Evolutionary conservation across 2,113 vertebrate genomes (phyloP).

Genomic region (Oophaga pumilio): DNA sequence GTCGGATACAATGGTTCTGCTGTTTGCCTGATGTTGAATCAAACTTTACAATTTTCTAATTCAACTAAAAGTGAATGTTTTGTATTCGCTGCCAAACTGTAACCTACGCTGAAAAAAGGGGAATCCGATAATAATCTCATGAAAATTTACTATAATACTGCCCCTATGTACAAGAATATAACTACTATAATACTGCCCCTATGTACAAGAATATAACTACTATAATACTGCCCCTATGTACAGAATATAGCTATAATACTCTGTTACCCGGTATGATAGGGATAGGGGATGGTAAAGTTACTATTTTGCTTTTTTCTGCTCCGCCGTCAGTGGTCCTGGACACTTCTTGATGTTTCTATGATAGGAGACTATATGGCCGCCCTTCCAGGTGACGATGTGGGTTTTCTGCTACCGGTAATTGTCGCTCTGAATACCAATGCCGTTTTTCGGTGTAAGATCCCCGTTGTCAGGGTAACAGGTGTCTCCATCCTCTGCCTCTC

Average conservation of each 20-base stretch:
- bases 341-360: neutral
- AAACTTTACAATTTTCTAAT: neutral
- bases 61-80: neutral
- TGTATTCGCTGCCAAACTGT: neutral
- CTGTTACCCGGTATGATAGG: too few species aligned
- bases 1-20: neutral
- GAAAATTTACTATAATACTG: conserved; percentile 2
- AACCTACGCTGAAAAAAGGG: neutral
- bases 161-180: neutral
- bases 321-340: neutral
- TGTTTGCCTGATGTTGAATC: neutral
- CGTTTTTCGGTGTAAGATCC: neutral
- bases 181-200: neutral
- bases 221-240: neutral
- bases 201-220: neutral
- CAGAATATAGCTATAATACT: too few species aligned
- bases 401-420: neutral
- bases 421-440: neutral
- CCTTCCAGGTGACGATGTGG: neutral
- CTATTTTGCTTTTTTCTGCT: too few species aligned
- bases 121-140: neutral
- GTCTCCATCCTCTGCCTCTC: neutral
- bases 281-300: too few species aligned
- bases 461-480: conserved; percentile 11
- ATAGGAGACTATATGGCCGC: neutral